These are phyloP conservation scores for Meloidogyne floridensis DNA, from an alignment of 1,140 invertebrate species.

Conservation along the genomic window DNA sequence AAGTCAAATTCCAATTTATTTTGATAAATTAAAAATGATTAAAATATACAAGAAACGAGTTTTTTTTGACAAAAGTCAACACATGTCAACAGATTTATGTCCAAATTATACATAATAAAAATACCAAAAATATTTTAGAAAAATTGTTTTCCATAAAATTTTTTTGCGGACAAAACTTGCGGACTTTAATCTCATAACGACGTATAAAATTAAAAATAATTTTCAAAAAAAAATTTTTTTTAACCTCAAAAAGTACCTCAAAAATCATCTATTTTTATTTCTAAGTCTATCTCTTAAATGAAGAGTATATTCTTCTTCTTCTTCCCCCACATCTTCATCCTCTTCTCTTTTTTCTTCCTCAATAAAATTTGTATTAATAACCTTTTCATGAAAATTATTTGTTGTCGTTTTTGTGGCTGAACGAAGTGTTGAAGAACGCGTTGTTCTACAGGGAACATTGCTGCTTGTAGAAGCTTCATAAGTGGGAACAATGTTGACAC, in stretches of 20 bases:
- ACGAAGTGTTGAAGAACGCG: slow-evolving; percentile 23
- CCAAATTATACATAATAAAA: no score
- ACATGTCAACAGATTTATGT: no score
- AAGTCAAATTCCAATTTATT: no score
- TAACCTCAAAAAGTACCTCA: neutral
- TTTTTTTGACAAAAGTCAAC: no score
- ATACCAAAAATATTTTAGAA: no score
- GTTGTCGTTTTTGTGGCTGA: slow-evolving; percentile 9
- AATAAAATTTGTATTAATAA: neutral
- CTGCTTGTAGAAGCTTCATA: neutral
- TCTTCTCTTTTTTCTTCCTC: slow-evolving; percentile 20
- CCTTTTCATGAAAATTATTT: neutral
- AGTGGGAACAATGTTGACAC: neutral
- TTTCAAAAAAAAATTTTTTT: neutral
- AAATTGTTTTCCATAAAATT: no score
- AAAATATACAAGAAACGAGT: no score
- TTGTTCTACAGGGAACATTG: neutral
- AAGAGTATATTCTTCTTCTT: neutral
- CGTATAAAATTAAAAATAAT: neutral
- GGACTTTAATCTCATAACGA: no score
- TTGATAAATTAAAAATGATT: no score
- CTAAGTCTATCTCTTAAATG: slow-evolving; percentile 27
- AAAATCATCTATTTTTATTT: slow-evolving; percentile 11
- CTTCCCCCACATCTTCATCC: neutral
- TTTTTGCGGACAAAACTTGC: no score